Conservation (phyloP, 2,113 vertebrate genomes). For the Pygoscelis adeliae region DNA sequence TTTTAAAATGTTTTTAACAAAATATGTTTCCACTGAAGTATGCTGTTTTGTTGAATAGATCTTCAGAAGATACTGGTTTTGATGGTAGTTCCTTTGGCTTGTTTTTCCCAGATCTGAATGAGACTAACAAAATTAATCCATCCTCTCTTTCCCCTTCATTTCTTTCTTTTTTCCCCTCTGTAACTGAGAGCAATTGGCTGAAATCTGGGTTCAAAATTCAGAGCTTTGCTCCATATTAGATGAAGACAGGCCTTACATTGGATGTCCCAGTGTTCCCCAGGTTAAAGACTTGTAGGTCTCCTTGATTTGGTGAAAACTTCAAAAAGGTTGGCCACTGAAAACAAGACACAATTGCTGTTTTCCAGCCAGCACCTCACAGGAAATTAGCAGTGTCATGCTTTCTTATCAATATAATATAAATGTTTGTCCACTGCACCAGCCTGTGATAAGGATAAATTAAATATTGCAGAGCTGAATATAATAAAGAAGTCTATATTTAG, state of each 20-base stretch:
- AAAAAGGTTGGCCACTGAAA: not conserved
- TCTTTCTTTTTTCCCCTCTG: not conserved
- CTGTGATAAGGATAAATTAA: not conserved
- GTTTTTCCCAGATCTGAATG: not conserved
- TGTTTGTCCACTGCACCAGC: not conserved
- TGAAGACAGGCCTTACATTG: not conserved
- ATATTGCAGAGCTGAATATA: not conserved
- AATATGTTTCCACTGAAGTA: not conserved
- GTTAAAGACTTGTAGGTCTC: not conserved
- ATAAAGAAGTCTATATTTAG: not conserved
- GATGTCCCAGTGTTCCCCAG: not conserved
- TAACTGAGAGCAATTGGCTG: not conserved
- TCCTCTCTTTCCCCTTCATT: not conserved
- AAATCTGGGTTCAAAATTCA: not conserved
- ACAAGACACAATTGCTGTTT: not conserved
- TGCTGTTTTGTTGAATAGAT: not conserved
- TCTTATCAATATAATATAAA: not conserved
- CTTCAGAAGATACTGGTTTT: not conserved
- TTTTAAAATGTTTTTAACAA: not conserved
- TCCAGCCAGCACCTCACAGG: not conserved
- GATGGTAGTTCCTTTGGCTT: not conserved
- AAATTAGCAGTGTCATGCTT: not conserved
- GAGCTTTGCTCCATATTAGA: not conserved
- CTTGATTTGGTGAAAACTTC: not conserved
- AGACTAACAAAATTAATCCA: not conserved